phyloP scores from a whole-genome alignment of 2,113 vertebrate species.

The Eolophus roseicapilla region DNA sequence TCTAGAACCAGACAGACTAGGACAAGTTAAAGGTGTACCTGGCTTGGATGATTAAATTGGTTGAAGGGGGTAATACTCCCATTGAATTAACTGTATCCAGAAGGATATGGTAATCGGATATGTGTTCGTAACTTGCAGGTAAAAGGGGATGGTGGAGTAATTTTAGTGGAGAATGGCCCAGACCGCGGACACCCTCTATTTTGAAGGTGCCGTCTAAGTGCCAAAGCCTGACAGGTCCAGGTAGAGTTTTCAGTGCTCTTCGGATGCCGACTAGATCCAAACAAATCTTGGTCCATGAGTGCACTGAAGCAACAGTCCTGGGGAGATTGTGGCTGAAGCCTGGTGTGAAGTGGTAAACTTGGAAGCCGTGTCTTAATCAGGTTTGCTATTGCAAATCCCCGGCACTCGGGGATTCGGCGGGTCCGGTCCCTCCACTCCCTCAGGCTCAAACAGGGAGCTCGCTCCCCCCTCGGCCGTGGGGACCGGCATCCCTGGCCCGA shows the following conservation, averaged over 20 bases:
- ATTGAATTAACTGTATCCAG: background rate
- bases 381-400: rapidly evolving
- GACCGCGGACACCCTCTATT: background rate
- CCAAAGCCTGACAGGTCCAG: background rate
- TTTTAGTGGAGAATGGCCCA: background rate
- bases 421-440: background rate
- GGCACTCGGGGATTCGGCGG: rapidly evolving
- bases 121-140: background rate
- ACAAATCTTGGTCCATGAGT: background rate
- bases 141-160: background rate
- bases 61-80: background rate
- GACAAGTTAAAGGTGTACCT: background rate
- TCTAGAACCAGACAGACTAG: background rate
- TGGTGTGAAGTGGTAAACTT: rapidly evolving
- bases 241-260: background rate
- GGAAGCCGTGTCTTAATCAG: background rate
- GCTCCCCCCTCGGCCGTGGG: background rate
- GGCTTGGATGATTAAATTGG: background rate
- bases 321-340: background rate
- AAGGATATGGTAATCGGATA: rapidly evolving
- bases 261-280: background rate
- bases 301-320: background rate
- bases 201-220: background rate
- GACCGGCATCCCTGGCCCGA: background rate
- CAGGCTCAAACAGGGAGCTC: background rate